These are phyloP conservation scores for Bombus terrestris DNA, from an alignment of 1,140 invertebrate genomes.

Conservation along the genomic window DNA sequence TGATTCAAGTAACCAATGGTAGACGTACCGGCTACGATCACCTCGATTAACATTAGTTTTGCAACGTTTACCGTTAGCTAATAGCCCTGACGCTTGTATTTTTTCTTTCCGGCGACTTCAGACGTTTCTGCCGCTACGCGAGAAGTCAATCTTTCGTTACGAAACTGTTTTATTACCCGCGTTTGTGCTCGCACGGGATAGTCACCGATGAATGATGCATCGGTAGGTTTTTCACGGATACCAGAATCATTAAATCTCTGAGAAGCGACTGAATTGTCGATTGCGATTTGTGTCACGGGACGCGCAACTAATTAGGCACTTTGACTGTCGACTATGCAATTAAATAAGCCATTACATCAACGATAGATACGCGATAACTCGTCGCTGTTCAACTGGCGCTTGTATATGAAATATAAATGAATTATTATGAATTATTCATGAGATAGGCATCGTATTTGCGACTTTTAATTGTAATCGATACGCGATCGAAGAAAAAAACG, in stretches of 20 bases:
- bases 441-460: background rate
- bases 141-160: constrained; percentile 47
- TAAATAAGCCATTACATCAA: background rate
- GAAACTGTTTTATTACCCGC: constrained; percentile 33
- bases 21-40: background rate
- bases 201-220: background rate
- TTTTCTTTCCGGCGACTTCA: background rate
- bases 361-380: background rate
- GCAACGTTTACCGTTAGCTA: constrained; percentile 39
- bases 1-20: background rate
- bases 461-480: constrained; percentile 12
- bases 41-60: constrained; percentile 26
- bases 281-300: background rate
- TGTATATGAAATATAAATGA: background rate
- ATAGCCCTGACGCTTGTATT: constrained; percentile 23
- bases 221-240: background rate
- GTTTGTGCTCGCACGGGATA: background rate
- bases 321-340: background rate
- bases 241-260: background rate
- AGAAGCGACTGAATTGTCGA: background rate
- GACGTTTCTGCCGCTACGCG: background rate
- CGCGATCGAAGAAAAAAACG: background rate
- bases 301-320: background rate
- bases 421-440: constrained; percentile 41
- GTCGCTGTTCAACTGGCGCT: background rate